These are phyloP conservation scores for Laticauda colubrina DNA, from an alignment of 2,113 vertebrate species.

Conservation along the genomic window DNA sequence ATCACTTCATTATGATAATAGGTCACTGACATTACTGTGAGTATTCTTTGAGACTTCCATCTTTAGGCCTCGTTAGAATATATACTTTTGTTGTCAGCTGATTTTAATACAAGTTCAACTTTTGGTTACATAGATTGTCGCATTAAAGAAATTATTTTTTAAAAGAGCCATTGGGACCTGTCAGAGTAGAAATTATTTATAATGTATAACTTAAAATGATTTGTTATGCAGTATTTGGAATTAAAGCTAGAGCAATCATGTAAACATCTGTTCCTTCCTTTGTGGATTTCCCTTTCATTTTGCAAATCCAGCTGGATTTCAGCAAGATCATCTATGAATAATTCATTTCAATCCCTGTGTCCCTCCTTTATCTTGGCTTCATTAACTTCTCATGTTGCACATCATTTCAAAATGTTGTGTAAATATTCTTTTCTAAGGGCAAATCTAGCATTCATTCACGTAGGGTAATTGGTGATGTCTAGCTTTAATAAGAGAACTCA, in stretches of 20 bases:
- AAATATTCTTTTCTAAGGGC: constrained; percentile 15
- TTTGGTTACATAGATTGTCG: background rate
- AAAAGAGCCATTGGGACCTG: background rate
- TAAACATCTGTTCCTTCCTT: constrained; percentile 11
- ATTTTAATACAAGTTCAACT: background rate
- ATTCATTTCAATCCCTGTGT: background rate
- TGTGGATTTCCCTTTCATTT: background rate
- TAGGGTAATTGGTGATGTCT: constrained; percentile 35
- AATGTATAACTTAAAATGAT: constrained; percentile 26
- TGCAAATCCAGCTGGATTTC: background rate
- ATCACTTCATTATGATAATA: constrained; percentile 3
- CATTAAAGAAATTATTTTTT: background rate
- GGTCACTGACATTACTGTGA: background rate
- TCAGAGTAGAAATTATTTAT: constrained; percentile 24
- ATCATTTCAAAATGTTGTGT: background rate
- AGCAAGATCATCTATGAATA: background rate
- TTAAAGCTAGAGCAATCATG: constrained; percentile 28
- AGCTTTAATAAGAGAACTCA: constrained; percentile 60
- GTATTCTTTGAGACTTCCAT: background rate
- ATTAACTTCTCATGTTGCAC: background rate
- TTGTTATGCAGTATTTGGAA: constrained; percentile 17
- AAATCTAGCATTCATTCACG: constrained; percentile 28
- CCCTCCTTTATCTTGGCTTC: constrained; percentile 2
- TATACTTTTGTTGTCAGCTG: background rate
- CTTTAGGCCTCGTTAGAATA: background rate